Percentiles rank a stretch among this genome's conserved stretches.
phyloP scores from a whole-genome alignment of 1,140 invertebrate species.

The Goniozus legneri region DNA sequence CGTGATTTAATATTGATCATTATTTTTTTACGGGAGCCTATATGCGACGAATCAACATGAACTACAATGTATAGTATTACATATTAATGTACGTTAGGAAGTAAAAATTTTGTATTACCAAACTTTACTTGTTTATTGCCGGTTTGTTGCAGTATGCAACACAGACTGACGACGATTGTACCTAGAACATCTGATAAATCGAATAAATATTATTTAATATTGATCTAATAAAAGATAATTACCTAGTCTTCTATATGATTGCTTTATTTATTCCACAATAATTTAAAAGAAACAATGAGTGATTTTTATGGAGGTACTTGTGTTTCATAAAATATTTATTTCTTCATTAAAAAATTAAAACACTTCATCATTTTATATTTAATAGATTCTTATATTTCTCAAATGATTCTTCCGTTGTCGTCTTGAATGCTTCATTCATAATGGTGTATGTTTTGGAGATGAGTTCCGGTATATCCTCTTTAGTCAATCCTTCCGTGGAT shows the following conservation, averaged over 20 bases:
- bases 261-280: too few species aligned
- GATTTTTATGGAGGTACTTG: too few species aligned
- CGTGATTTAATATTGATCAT: constrained; percentile 1
- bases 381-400: constrained; percentile 27
- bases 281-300: too few species aligned
- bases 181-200: constrained; percentile 27
- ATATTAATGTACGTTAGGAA: constrained; percentile 14
- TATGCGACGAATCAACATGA: constrained; percentile 16
- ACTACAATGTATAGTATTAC: constrained; percentile 34
- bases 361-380: constrained; percentile 19
- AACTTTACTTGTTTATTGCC: constrained; percentile 27
- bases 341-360: not conserved
- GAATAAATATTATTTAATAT: constrained; percentile 44
- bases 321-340: too few species aligned
- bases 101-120: constrained; percentile 31
- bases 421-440: constrained; percentile 64
- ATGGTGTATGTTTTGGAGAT: constrained; percentile 61
- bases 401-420: constrained; percentile 56
- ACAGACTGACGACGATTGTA: constrained; percentile 36
- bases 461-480: constrained; percentile 63
- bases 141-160: constrained; percentile 20
- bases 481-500: constrained; percentile 60
- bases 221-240: constrained; percentile 27
- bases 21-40: not conserved
- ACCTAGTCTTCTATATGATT: too few species aligned